Evolutionary conservation across 2,113 vertebrate species (phyloP), one percentile per base, ranked within the genome.

Genomic region (Glaucidium brasilianum): DNA sequence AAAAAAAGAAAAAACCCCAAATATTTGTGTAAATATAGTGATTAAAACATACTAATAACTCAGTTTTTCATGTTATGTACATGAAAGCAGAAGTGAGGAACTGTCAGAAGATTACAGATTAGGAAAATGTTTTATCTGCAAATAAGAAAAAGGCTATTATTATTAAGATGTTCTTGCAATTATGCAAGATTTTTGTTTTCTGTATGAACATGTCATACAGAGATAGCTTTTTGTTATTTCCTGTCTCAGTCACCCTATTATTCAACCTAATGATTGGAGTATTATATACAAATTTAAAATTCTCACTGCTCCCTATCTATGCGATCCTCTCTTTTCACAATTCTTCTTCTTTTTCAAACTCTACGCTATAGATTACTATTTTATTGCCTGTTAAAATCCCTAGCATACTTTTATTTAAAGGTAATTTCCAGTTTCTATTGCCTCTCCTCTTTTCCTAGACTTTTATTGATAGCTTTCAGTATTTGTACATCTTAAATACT

Each of bases 1-100:
- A 22, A 18, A 25, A 12, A 5, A 10, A 37, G 7, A 43, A 15
- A 27, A 16, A 3, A 0, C 0, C 2, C 2, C 6, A 29, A 63
- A 59, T 5, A 18, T 47, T 84, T 72, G 13, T 50, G 27, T 10
- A 75, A 14, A 2, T n/a, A 32, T 13, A 47, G 3, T 2, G 1
- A 49, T 71, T 58, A 27, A 88, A 88, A 32, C 6, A 25, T 19
- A 47, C 0, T 29, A 69, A n/a, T 66, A 47, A 62, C 26, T 79
- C 4, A n/a, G 1, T n/a, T 88, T 64, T 79, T 58, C 27, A 16
- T 21, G 6, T 47, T 56, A 19, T 50, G 35, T 22, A 68, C 9
- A 4, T 21, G 15, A 11, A 81, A 59, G 2, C 8, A 83, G 41
- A 72, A 11, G 47, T 37, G 11, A 71, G 6, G 11, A 35, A 58